Conservation (phyloP, 2,797 vertebrate genomes). For the Lycodopsis pacificus region DNA sequence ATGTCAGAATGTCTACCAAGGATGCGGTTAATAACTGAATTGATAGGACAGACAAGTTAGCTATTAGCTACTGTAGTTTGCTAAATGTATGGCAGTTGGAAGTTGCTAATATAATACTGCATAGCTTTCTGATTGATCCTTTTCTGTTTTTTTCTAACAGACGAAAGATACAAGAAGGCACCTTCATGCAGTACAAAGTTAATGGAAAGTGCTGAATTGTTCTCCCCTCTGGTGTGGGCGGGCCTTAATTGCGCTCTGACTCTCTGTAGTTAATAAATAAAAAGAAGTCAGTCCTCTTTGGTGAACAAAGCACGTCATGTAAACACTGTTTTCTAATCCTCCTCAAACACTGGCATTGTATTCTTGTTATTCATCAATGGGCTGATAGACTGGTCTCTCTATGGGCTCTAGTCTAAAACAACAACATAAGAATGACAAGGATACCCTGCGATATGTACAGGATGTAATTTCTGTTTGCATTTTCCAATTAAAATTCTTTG, state of each 20-base stretch:
- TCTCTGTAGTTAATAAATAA: background rate
- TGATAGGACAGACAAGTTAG: no score
- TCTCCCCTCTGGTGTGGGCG: background rate
- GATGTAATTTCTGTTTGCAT: background rate
- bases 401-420: background rate
- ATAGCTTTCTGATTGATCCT: no score
- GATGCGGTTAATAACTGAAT: background rate
- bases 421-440: background rate
- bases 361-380: background rate
- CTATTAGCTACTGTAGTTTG: no score
- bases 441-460: background rate
- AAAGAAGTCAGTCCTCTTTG: background rate
- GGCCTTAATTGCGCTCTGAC: background rate
- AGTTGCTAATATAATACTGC: no score
- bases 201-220: background rate
- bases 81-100: no score
- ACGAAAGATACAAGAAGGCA: background rate
- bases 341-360: background rate
- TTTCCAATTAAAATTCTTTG: slow-evolving; percentile 12
- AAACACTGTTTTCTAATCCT: background rate
- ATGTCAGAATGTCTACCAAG: background rate
- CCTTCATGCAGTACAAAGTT: background rate
- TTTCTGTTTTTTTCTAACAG: background rate
- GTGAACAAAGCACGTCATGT: background rate
- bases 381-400: background rate